Conservation (phyloP, 2,113 vertebrate species). For the Cettia cetti region DNA sequence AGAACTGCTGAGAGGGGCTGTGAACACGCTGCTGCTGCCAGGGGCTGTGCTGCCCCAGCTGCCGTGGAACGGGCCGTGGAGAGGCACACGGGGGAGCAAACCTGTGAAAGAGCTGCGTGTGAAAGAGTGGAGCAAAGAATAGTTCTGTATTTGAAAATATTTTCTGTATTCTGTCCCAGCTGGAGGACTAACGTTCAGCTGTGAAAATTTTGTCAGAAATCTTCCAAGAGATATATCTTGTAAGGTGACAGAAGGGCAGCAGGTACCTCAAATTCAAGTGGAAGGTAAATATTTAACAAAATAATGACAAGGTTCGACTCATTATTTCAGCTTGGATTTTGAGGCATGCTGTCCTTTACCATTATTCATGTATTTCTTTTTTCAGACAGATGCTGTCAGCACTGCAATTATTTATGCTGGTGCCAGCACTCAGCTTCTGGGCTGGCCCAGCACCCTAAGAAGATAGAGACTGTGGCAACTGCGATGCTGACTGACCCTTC, state of each 20-base stretch:
- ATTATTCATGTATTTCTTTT: background rate
- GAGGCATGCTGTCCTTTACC: background rate
- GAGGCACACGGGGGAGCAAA: background rate
- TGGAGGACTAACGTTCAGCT: background rate
- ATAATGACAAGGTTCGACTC: background rate
- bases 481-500: background rate
- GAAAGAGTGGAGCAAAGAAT: fast-evolving
- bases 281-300: background rate
- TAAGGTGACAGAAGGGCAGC: background rate
- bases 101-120: fast-evolving
- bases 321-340: background rate
- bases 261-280: background rate
- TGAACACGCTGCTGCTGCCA: background rate
- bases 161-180: too few relatives aligned
- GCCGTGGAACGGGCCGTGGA: fast-evolving
- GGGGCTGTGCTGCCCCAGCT: background rate
- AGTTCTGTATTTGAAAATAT: background rate
- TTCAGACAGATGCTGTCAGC: background rate
- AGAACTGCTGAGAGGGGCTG: background rate
- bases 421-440: background rate
- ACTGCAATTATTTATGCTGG: background rate
- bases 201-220: background rate
- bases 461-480: background rate
- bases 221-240: background rate
- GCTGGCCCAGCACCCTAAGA: background rate